Base-by-base conservation (phyloP, 2,113 vertebrate species). In the Bubo bubo region DNA sequence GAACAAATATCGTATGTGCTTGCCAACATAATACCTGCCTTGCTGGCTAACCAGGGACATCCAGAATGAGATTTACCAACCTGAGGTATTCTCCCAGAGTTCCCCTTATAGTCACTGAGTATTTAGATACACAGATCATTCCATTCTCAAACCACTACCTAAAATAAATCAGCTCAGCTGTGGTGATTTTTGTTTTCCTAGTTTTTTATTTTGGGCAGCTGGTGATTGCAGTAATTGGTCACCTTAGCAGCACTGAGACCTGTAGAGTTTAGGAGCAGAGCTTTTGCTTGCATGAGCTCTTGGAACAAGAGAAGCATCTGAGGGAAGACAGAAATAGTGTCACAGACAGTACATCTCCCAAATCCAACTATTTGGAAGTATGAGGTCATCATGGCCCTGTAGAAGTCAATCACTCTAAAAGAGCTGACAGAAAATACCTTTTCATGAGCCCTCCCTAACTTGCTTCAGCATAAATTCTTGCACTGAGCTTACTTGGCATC, bases 1-100 rank as follows among this genome's bases (percentile, higher is more conserved):
- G 23, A 67, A 22, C 24, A 45, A 75, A 52, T 10, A 37, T 12
- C 20, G 3, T 1, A 1, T 0, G 0, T 2, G 5, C 14, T 64
- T 41, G 1, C 34, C 27, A 59, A 23, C 3, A 5, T 1, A 53
- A 28, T 34, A 34, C 20, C 27, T 39, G 14, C 30, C 37, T 47
- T 9, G 4, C 4, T 17, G 2, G 9, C 21, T 7, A 55, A 3
- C 26, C 10, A 1, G 9, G 4, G 20, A 20, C 14, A 47, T 18
- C 53, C 13, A 60, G 20, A 26, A 13, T 4, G 4, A 35, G 32
- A 7, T n/a, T 19, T 17, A 32, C 45, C 34, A 7, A 3, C 1
- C 14, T 30, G 4, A 71, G 4, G 2, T 9, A 2, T 12, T 56
- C 18, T 21, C 6, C 47, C 17, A 32, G 26, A 30, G 5, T 2